A percentile compares a stretch with the other conserved stretches of the same genome.
phyloP scores from a whole-genome alignment of 2,113 vertebrate genomes.

The Bagarius yarrelli region DNA sequence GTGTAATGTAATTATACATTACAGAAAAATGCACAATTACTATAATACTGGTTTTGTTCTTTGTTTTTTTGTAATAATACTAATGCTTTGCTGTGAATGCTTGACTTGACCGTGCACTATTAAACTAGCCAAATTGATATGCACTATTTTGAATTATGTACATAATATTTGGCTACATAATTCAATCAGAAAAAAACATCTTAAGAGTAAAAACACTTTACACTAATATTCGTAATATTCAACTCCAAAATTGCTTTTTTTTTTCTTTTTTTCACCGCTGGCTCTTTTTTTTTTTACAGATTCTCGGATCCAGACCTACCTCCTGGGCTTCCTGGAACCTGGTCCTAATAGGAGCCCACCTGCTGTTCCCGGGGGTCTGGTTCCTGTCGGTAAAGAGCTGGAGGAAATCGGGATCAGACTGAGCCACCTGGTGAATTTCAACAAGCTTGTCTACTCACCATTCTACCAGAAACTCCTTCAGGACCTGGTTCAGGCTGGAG shows the following conservation, averaged over 20 bases:
- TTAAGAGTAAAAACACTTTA: background rate
- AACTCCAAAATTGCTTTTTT: background rate
- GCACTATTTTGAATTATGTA: background rate
- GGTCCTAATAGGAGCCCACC: constrained; percentile 74
- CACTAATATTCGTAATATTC: background rate
- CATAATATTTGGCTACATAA: background rate
- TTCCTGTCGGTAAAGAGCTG: constrained; percentile 84
- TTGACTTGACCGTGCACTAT: background rate
- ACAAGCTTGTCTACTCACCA: constrained; percentile 95
- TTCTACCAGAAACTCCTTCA: constrained; percentile 86
- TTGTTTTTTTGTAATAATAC: background rate
- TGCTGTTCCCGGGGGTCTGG: constrained; percentile 81
- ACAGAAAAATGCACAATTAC: background rate
- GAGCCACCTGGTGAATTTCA: constrained; percentile 87
- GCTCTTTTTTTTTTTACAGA: constrained; percentile 66
- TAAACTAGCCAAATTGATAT: background rate
- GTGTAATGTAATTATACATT: background rate
- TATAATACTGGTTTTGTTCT: background rate
- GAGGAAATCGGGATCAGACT: constrained; percentile 83
- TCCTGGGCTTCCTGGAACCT: constrained; percentile 79
- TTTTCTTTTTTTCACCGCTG: too few species aligned
- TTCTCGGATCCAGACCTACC: constrained; percentile 82
- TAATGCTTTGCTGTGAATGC: background rate
- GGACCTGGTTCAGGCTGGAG: constrained; percentile 68
- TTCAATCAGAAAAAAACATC: too few species aligned